Evolutionary conservation across 2,797 vertebrate genomes (phyloP).

Genomic region (Paramormyrops hopkinsi): DNA sequence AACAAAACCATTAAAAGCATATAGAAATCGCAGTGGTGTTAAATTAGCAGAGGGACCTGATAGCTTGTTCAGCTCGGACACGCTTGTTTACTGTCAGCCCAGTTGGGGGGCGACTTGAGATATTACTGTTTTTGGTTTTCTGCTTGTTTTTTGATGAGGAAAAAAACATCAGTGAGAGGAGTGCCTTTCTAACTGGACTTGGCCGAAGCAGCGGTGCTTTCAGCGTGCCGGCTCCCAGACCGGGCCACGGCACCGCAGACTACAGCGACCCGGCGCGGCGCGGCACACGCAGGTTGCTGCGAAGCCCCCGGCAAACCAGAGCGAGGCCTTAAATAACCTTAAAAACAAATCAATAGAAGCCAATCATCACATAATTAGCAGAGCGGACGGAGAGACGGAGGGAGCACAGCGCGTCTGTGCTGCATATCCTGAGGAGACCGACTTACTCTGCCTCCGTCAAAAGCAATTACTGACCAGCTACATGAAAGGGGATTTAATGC

Average conservation of each 20-base stretch:
- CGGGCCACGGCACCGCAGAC: not conserved
- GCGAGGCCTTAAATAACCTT: not conserved
- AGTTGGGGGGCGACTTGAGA: not conserved
- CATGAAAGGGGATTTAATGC: constrained; percentile 20
- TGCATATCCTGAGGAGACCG: not conserved
- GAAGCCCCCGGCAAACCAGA: not conserved
- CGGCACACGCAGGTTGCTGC: not conserved
- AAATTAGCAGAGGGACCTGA: not conserved
- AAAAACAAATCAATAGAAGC: constrained; percentile 15
- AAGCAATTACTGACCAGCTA: not conserved
- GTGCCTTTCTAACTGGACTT: not conserved
- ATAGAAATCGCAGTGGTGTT: not conserved
- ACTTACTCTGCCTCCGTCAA: not conserved
- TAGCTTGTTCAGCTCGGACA: not conserved
- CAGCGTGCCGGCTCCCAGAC: not conserved
- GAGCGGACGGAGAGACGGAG: not conserved
- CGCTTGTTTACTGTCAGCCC: not conserved
- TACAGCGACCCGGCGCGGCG: not conserved
- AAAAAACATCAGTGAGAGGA: not conserved
- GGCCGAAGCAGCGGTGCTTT: not conserved
- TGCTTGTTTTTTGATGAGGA: not conserved
- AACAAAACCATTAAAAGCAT: not conserved
- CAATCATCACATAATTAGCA: not conserved
- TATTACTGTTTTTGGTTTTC: not conserved
- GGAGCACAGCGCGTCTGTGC: not conserved